Base-by-base conservation (phyloP, 2,113 vertebrate genomes). In the Bubo scandiacus region DNA sequence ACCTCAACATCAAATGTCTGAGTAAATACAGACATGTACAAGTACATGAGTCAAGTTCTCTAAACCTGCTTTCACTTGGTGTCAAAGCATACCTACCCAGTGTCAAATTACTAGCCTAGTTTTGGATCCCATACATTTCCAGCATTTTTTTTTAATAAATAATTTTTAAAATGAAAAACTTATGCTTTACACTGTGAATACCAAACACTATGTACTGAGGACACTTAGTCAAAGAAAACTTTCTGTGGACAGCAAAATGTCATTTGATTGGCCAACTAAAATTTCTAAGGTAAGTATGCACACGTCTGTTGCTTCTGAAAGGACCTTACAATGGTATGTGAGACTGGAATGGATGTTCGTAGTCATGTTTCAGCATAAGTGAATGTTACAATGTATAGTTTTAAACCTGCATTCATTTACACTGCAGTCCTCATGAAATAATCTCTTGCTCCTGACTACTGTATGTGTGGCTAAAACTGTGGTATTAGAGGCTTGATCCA, bases 21-120 rank as follows among this genome's bases (percentile, higher is more conserved):
- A 94, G 59, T 87, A 91, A 95, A 86, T 22, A 80, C 5, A 63
- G 55, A 86, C 21, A 42, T 91, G 65, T 96, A 42, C 47, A 91
- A 88, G n/a, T 27, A 34, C 11, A 43, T 91, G 88, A 96, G 73
- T 95, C 94, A 91, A 59, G 36, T 80, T 90, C 81, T 94, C 75
- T 94, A 88, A 73, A 72, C n/a, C 43, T 89, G 40, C 78, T 95
- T 89, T 94, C 89, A 81, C 70, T 89, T 54, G 85, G 27, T 26
- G 42, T 74, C 52, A 80, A 71, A 84, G 49, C 27, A 61, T 74
- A 62, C 13, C 55, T 75, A 72, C 29, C 75, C 23, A 91, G 61
- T n/a, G n/a, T 58, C 73, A 97, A 62, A 87, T 38, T 89, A 42
- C 49, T 59, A 61, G n/a, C 11, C 34, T 78, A 23, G 12, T 62